phyloP scores from a whole-genome alignment of 1,140 invertebrate species.

The Ditylenchus dipsaci region DNA sequence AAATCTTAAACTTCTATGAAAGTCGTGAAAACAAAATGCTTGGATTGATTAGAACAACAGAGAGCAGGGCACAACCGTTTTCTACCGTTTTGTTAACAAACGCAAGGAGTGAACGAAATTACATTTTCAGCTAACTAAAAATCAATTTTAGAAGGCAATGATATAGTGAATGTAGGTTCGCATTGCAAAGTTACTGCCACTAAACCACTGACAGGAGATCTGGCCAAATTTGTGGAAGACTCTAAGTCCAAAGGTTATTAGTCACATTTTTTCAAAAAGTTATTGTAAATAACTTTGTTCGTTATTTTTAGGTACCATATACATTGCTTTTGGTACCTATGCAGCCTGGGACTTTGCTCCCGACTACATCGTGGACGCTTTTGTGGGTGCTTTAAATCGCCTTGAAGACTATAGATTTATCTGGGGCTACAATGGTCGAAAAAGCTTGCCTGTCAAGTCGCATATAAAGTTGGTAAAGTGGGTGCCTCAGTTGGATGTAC shows the following conservation, averaged over 20 bases:
- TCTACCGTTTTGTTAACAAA: no score
- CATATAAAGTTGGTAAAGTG: slow-evolving; percentile 24
- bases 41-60: no score
- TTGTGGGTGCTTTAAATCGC: slow-evolving; percentile 25
- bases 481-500: slow-evolving; percentile 38
- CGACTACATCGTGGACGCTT: slow-evolving; percentile 21
- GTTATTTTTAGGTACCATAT: slow-evolving; percentile 42
- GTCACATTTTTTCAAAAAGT: neutral
- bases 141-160: slow-evolving; percentile 14
- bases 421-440: slow-evolving; percentile 35
- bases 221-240: slow-evolving; percentile 28
- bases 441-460: neutral
- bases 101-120: no score
- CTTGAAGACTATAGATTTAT: slow-evolving; percentile 43
- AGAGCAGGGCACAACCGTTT: no score
- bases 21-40: no score
- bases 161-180: slow-evolving; percentile 15
- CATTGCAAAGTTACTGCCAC: slow-evolving; percentile 12
- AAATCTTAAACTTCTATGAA: no score
- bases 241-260: slow-evolving; percentile 10
- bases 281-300: no score
- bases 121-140: no score
- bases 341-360: slow-evolving; percentile 43
- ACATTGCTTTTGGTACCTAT: slow-evolving; percentile 42
- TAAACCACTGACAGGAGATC: neutral